Base-by-base conservation (phyloP, 2,797 vertebrate species). In the Astyanax mexicanus region DNA sequence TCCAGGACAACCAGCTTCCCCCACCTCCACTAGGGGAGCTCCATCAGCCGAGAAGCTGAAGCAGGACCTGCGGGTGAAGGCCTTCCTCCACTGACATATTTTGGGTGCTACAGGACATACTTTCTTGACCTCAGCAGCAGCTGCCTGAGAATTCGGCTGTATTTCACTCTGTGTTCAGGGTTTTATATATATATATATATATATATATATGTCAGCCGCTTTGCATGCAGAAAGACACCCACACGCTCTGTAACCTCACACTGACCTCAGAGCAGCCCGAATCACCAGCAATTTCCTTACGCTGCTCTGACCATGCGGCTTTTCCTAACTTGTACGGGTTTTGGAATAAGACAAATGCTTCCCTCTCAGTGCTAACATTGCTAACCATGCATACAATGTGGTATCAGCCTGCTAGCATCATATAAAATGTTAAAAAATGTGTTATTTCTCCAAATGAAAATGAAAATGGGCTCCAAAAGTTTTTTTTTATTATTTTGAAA, bases 1-100 rank as follows among this genome's bases (percentile, higher is more conserved):
- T 38, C 77, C 42, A 77, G 75, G 69, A 75, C 47, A 76, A 83
- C 67, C 37, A 4, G 19, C 21, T 65, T 32, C 12, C 49, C 38
- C 21, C 57, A n/a, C 7, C 45, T 40, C 69, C 73, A 62, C 61
- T 72, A 72, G 73, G 44, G 54, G 73, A 69, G 57, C 60, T 79
- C 62, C n/a, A 8, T 8, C 25, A 15, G 11, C 40, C 25, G 25
- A n/a, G 7, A 17, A n/a, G 21, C 35, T 62, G 19, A 29, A 55
- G 29, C 13, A 55, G 27, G 52, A 6, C 12, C 15, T 55, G 52
- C 11, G 23, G 52, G 25, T 55, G 21, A 54, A 55, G 11, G 55
- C 27, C 52, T 27, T 55, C 29, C 52, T 55, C 1, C 52, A 29
- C 23, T 55, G 25, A 52, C 9, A 25, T 25, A 11, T 55, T 27